Conservation (phyloP, 2,888 invertebrate species). For the Drosophila barbarae region DNA sequence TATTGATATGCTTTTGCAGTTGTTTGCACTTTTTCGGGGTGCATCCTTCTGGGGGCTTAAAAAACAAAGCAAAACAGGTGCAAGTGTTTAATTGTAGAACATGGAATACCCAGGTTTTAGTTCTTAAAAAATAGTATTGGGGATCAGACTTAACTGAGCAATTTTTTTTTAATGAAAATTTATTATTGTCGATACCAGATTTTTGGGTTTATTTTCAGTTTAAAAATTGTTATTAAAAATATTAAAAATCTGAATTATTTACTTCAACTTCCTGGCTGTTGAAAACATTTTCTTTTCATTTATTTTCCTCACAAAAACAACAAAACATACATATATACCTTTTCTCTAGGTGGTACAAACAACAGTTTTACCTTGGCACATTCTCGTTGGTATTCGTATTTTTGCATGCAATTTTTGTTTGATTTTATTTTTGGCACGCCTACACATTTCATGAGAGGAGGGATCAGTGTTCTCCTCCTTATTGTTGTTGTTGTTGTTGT, state of each 20-base stretch:
- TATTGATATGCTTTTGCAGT: constrained; percentile 66
- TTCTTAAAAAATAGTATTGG: too few relatives aligned
- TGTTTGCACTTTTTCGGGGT: constrained; percentile 56
- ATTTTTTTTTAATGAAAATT: too few relatives aligned
- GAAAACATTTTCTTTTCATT: too few relatives aligned
- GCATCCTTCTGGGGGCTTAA: not conserved
- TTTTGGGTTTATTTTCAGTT: not conserved
- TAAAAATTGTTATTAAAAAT: too few relatives aligned
- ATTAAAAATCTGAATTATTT: not conserved
- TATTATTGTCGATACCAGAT: too few relatives aligned
- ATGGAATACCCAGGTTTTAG: not conserved
- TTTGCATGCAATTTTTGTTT: constrained; percentile 30
- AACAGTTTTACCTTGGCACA: constrained; percentile 8
- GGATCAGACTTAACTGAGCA: too few relatives aligned
- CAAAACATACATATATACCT: not conserved
- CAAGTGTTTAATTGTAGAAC: not conserved
- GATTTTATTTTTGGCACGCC: constrained; percentile 31
- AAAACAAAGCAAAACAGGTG: not conserved
- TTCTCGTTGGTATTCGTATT: constrained; percentile 4
- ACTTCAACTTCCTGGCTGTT: not conserved
- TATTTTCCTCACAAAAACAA: not conserved
- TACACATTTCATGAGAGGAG: constrained; percentile 24
- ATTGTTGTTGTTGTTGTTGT: constrained; percentile 30
- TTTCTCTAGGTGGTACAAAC: not conserved
- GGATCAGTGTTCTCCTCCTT: constrained; percentile 8